A percentile compares a stretch with the other conserved stretches of the same genome.
Conservation (phyloP, 2,113 vertebrate genomes). For the Cyanocitta stelleri region DNA sequence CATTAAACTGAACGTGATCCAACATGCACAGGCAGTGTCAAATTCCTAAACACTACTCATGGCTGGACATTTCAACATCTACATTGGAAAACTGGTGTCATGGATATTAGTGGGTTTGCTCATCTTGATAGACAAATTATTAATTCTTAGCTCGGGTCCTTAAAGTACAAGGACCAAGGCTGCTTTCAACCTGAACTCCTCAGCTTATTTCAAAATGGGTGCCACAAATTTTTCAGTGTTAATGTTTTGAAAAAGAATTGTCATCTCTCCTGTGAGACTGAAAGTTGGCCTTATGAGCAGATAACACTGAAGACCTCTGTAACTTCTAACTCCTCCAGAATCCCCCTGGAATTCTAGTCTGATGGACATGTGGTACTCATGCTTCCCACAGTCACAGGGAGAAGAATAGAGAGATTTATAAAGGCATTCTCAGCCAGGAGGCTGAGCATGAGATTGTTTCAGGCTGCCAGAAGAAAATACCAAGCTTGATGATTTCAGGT, state of each 20-base stretch:
- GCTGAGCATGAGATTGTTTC: neutral
- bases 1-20: neutral
- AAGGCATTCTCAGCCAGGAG: neutral
- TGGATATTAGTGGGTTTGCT: neutral
- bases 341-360: neutral
- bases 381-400: neutral
- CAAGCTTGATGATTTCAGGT: neutral
- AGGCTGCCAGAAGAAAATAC: neutral
- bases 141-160: neutral
- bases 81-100: neutral
- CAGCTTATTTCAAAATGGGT: neutral
- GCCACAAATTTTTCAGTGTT: neutral
- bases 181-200: neutral
- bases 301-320: neutral
- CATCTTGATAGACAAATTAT: neutral
- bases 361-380: neutral
- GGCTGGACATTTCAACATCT: neutral
- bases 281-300: neutral
- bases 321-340: neutral
- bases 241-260: neutral
- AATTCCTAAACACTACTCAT: neutral
- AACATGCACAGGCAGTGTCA: neutral
- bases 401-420: neutral
- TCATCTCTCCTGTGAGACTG: neutral
- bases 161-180: neutral